Evolutionary conservation across 2,113 vertebrate species (phyloP).

Genomic region (Pseudopipra pipra): DNA sequence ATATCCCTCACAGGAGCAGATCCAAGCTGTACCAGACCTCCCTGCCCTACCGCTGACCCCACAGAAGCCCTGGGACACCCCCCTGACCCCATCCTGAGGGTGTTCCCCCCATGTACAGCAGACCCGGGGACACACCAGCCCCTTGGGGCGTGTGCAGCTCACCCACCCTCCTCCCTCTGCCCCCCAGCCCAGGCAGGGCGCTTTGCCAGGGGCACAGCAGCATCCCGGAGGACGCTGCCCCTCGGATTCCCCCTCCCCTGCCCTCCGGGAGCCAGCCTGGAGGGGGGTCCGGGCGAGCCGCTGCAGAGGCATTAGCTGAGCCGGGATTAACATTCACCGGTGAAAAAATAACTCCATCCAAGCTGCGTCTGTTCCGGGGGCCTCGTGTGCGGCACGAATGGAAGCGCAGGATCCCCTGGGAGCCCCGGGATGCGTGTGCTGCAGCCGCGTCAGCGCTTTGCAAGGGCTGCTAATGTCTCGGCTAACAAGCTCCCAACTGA

Average conservation of each 20-base stretch:
- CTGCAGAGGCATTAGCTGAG: conserved; percentile 9
- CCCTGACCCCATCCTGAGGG: background rate
- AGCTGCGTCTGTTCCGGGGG: conserved; percentile 40
- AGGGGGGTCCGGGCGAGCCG: background rate
- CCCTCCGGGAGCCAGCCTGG: background rate
- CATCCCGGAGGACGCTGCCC: background rate
- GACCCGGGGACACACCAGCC: background rate
- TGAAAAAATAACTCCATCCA: conserved; percentile 27
- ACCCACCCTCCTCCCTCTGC: background rate
- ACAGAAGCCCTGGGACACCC: rapidly evolving
- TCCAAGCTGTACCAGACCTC: background rate
- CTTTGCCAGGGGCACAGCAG: background rate
- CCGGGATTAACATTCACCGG: conserved; percentile 26
- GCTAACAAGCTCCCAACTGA: conserved; percentile 64
- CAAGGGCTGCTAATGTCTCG: conserved; percentile 36
- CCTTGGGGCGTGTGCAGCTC: background rate
- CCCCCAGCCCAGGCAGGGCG: background rate
- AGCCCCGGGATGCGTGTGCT: conserved; percentile 24
- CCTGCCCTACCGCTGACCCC: background rate
- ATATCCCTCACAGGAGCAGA: background rate
- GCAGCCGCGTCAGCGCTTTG: conserved; percentile 60
- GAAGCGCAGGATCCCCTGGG: conserved; percentile 48
- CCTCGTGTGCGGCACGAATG: conserved; percentile 4
- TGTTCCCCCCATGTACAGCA: background rate
- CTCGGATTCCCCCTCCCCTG: background rate